Percentiles rank a stretch among this genome's conserved stretches.
These are phyloP conservation scores for Petrolisthes manimaculis DNA, from an alignment of 2,888 invertebrate species.

Conservation along the genomic window DNA sequence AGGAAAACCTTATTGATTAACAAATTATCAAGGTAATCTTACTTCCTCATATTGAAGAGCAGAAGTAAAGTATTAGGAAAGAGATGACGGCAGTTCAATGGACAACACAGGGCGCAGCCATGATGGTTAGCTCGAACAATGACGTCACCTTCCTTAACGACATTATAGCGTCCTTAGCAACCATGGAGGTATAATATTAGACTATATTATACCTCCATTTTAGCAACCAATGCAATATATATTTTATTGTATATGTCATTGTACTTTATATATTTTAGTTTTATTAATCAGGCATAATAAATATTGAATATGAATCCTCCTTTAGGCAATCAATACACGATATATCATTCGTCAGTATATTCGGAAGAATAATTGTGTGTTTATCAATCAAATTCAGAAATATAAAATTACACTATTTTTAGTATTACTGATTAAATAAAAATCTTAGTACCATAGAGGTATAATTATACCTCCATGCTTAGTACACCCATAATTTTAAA, in stretches of 20 bases:
- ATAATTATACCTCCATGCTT: no score
- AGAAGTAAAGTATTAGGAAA: neutral
- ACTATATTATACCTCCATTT: no score
- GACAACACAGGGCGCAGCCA: conserved; percentile 60
- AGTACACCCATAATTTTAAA: no score
- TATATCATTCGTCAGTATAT: no score
- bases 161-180: conserved; percentile 46
- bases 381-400: no score
- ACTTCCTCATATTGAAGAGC: conserved; percentile 50
- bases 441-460: no score
- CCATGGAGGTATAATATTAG: no score
- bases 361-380: no score
- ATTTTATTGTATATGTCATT: neutral
- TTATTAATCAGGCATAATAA: neutral
- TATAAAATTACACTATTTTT: neutral
- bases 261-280: neutral
- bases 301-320: neutral
- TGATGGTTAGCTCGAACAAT: conserved; percentile 30
- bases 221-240: conserved; percentile 22
- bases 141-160: conserved; percentile 48
- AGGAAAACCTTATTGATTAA: no score
- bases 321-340: no score
- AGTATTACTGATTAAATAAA: no score
- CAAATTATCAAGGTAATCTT: neutral
- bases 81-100: conserved; percentile 29